These are phyloP conservation scores for Odontomyia ornata DNA, from an alignment of 2,888 invertebrate species.

Conservation along the genomic window DNA sequence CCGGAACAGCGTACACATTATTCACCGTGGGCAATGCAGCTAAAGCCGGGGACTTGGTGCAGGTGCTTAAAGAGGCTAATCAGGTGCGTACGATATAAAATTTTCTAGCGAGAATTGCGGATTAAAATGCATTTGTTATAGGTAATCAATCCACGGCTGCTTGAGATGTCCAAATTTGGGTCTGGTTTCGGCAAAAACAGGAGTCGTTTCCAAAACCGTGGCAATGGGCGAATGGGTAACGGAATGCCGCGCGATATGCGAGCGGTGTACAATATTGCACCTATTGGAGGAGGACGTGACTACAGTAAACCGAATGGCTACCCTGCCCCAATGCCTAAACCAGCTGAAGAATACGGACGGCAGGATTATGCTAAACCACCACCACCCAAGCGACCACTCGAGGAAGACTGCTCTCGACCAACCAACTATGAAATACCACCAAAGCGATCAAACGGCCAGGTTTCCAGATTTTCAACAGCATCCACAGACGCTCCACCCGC, in stretches of 20 bases:
- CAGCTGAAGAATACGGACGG: slow-evolving; percentile 10
- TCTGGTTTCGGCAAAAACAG: slow-evolving; percentile 56
- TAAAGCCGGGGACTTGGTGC: slow-evolving; percentile 90
- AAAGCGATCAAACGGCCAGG: slow-evolving; percentile 55
- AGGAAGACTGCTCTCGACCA: slow-evolving; percentile 10
- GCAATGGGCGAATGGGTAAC: slow-evolving; percentile 49
- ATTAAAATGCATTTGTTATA: slow-evolving; percentile 47
- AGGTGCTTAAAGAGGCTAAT: slow-evolving; percentile 92
- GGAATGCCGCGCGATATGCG: slow-evolving; percentile 50
- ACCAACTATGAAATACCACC: slow-evolving; percentile 32
- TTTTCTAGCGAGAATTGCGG: neutral
- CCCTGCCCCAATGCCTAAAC: slow-evolving; percentile 46
- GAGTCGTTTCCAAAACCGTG: slow-evolving; percentile 51
- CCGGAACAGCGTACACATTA: slow-evolving; percentile 95
- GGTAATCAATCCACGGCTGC: slow-evolving; percentile 87
- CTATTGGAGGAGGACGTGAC: slow-evolving; percentile 28
- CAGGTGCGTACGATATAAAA: slow-evolving; percentile 68
- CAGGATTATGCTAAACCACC: slow-evolving; percentile 31
- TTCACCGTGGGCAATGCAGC: slow-evolving; percentile 91
- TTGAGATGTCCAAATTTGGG: slow-evolving; percentile 72
- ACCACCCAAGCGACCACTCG: slow-evolving; percentile 15
- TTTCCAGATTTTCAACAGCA: slow-evolving; percentile 54
- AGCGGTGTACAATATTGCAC: slow-evolving; percentile 51
- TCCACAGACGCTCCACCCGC: slow-evolving; percentile 1
- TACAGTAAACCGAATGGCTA: slow-evolving; percentile 45